Evolutionary conservation across 2,888 invertebrate genomes (phyloP), one percentile per base, ranked within the genome.

Genomic region (Ceriagrion tenellum): DNA sequence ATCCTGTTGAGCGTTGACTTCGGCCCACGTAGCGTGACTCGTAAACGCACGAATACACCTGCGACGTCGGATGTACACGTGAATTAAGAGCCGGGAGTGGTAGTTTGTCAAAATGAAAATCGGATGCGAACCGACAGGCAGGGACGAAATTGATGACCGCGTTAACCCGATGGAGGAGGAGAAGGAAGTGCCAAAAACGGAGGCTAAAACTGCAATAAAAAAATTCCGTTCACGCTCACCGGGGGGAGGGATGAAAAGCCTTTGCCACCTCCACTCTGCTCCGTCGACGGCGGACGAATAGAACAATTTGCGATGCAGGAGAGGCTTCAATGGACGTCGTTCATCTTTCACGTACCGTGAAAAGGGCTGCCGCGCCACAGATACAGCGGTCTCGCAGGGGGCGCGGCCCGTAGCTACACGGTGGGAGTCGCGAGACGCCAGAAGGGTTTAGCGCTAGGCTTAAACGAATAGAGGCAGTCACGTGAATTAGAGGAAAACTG

Each of bases 21-120:
- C 8, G 81, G 35, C 35, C 3, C 81, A 16, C 81, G n/a, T 0
- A 35, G 35, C 26, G 30, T 18, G 81, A 35, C 81, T 81, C 23
- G 18, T 35, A 81, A 12, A 35, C 30, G 13, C 81, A 81, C 35
- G 81, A 81, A 35, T 81, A 81, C 81, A 81, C 81, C 81, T 81
- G 81, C 30, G 81, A 81, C 81, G 81, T 18, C 35, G 81, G 81
- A 30, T 81, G 81, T 26, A 18, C 81, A 81, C 81, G 35, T 81
- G 35, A 81, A 35, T 35, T 35, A 81, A 16, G n/a, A 81, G 81
- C 81, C 16, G 81, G 0, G 35, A 81, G 81, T 81, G 30, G 81
- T 81, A 35, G 81, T 81, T 81, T 81, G 81, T 81, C 81, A 81
- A 81, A n/a, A 81, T 81, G 81, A 35, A 81, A 35, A 35, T 35